Conservation (phyloP, 2,113 vertebrate species). For the Psophia crepitans region DNA sequence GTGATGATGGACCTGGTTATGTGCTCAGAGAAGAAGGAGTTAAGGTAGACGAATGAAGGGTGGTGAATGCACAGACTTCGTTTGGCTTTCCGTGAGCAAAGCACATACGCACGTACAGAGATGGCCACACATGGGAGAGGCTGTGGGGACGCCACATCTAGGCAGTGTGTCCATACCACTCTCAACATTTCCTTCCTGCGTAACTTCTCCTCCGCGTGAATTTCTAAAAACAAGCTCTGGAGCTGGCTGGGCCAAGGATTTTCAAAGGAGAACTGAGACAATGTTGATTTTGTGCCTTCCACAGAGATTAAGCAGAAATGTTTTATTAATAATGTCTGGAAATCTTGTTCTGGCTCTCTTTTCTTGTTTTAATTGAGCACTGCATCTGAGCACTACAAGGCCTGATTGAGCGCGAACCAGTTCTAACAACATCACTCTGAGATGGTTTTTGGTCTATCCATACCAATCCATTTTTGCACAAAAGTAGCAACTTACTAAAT, state of each 20-base stretch:
- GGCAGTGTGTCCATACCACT: not conserved
- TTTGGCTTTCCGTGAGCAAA: not conserved
- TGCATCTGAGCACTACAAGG: not conserved
- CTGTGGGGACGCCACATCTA: accelerated
- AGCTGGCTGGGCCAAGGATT: not conserved
- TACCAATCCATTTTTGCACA: not conserved
- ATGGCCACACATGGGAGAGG: accelerated
- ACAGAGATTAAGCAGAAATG: not conserved
- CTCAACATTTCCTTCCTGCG: not conserved
- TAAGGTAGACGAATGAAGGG: not conserved
- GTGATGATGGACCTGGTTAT: not conserved
- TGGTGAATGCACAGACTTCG: not conserved
- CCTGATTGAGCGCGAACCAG: not conserved
- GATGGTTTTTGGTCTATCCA: not conserved
- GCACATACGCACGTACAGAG: not conserved
- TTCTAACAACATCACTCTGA: not conserved
- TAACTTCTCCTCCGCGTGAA: not conserved
- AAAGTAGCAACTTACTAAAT: not conserved
- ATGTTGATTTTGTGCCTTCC: not conserved
- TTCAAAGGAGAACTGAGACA: not conserved
- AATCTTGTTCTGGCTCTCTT: not conserved
- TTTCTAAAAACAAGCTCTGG: not conserved
- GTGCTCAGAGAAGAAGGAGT: not conserved
- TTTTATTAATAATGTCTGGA: not conserved
- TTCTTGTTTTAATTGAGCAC: not conserved